A percentile compares a stretch with the other conserved stretches of the same genome.
These are phyloP conservation scores for Calidris pygmaea DNA, from an alignment of 2,113 vertebrate species.

Conservation along the genomic window DNA sequence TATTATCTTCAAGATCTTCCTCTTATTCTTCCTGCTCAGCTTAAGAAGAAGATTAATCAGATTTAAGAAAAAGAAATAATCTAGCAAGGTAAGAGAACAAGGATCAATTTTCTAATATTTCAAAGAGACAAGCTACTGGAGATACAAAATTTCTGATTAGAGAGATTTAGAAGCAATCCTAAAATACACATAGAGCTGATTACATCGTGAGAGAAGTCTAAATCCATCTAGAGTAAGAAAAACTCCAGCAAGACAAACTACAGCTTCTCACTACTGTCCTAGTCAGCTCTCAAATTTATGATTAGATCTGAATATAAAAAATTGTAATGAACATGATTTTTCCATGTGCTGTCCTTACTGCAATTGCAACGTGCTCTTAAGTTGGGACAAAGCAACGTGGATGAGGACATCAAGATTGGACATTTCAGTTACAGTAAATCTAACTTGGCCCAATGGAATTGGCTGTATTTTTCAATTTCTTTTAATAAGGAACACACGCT, in stretches of 20 bases:
- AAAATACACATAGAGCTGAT: slow-evolving; percentile 36
- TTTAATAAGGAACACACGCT: neutral
- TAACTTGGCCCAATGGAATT: neutral
- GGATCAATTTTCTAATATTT: slow-evolving; percentile 53
- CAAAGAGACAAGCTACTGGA: neutral
- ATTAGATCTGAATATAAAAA: neutral
- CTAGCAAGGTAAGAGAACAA: slow-evolving; percentile 47
- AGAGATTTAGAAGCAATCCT: slow-evolving; percentile 55
- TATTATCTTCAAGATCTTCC: slow-evolving; percentile 58
- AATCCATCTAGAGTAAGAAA: neutral
- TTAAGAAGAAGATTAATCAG: slow-evolving; percentile 55
- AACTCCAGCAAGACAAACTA: neutral
- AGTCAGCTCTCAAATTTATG: neutral
- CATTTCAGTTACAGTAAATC: neutral
- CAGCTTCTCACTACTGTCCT: neutral
- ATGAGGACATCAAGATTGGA: neutral
- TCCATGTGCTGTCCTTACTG: neutral
- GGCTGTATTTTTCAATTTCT: neutral
- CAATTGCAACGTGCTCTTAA: neutral
- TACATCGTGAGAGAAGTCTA: neutral
- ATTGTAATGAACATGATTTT: neutral
- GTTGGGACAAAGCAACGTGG: fast-evolving
- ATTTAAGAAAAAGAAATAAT: slow-evolving; percentile 36
- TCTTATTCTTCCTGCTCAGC: slow-evolving; percentile 40
- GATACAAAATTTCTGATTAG: slow-evolving; percentile 52